phyloP scores from a whole-genome alignment of 2,113 vertebrate species.

The Haplotaxodon microlepis region DNA sequence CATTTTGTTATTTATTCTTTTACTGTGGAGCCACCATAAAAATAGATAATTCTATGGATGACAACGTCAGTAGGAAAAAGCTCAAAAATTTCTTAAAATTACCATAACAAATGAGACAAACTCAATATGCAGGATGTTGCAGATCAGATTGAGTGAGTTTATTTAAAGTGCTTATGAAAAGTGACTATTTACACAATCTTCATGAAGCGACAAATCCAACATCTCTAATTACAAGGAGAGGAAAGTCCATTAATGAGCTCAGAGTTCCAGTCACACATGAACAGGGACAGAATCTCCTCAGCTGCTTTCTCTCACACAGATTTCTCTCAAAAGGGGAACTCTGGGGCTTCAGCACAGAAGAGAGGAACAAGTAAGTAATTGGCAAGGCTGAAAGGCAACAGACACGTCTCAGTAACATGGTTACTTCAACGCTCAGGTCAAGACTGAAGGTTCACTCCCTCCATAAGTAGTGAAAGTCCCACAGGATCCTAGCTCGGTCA shows the following conservation, averaged over 20 bases:
- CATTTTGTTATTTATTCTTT: background rate
- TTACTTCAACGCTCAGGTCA: background rate
- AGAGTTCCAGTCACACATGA: background rate
- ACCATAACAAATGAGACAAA: background rate
- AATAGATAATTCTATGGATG: background rate
- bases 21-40: background rate
- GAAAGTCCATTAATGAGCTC: background rate
- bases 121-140: background rate
- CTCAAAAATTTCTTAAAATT: accelerated
- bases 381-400: background rate
- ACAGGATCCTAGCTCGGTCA: background rate
- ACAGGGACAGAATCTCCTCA: background rate
- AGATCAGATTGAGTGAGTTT: background rate
- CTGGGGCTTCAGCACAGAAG: background rate
- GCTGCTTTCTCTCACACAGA: background rate
- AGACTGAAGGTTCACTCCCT: background rate
- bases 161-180: background rate
- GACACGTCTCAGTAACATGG: background rate
- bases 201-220: background rate
- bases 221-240: background rate
- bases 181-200: background rate
- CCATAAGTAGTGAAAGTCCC: background rate
- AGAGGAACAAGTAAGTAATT: background rate
- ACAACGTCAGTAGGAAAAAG: background rate
- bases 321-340: background rate